Evolutionary conservation across 2,797 vertebrate species (phyloP).

Genomic region (Syngnathus acus): DNA sequence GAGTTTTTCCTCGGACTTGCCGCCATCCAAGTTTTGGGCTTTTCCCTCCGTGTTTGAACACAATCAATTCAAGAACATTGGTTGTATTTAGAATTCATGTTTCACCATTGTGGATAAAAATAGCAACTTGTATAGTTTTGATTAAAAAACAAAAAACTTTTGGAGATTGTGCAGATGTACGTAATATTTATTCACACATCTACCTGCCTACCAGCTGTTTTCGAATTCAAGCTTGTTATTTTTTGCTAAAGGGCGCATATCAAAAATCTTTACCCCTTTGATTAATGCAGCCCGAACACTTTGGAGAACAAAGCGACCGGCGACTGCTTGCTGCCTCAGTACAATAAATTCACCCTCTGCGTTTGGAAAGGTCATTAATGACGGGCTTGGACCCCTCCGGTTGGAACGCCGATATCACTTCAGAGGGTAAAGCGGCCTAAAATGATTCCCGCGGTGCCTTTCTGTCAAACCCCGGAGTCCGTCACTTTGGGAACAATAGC

Average conservation of each 20-base stretch:
- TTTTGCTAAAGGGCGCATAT: constrained; percentile 32
- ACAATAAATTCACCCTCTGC: constrained; percentile 52
- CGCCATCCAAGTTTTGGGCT: no score
- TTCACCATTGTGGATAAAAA: neutral
- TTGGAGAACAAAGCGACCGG: constrained; percentile 48
- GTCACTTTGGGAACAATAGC: constrained; percentile 47
- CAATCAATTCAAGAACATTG: neutral
- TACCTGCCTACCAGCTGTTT: constrained; percentile 5
- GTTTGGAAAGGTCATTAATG: constrained; percentile 72
- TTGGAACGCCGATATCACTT: constrained; percentile 65
- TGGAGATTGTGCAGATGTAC: no score
- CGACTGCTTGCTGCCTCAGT: constrained; percentile 45
- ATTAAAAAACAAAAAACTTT: no score
- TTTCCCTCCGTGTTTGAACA: no score
- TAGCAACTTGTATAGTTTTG: no score
- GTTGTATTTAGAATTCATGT: neutral
- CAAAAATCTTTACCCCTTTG: constrained; percentile 53
- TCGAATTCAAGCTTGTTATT: constrained; percentile 9
- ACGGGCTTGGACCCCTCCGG: constrained; percentile 54
- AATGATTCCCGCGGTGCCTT: constrained; percentile 47
- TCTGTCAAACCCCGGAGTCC: constrained; percentile 38
- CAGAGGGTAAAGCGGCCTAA: constrained; percentile 41
- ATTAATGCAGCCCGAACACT: constrained; percentile 48
- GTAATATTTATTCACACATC: constrained; percentile 14
- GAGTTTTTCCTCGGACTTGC: neutral